Evolutionary conservation across 2,797 vertebrate species (phyloP).

Genomic region (Sebastes steindachneri): DNA sequence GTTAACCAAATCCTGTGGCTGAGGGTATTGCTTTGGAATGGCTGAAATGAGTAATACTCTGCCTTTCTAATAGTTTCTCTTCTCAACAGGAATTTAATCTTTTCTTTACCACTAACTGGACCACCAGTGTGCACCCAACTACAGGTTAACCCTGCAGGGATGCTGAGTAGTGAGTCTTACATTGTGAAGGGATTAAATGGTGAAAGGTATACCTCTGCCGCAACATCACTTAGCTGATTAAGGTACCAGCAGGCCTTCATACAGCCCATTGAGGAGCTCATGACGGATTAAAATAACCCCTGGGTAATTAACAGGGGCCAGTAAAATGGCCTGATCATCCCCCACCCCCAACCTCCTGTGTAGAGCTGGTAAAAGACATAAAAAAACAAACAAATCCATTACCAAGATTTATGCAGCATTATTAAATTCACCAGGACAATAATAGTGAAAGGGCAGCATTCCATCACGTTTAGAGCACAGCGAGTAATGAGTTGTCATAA

Average conservation of each 20-base stretch:
- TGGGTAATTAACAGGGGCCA: constrained; percentile 67
- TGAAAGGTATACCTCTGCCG: constrained; percentile 57
- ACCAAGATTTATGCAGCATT: constrained; percentile 71
- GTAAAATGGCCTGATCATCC: constrained; percentile 61
- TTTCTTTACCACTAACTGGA: neutral
- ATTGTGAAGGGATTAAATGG: constrained; percentile 59
- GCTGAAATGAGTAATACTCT: neutral
- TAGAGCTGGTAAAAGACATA: constrained; percentile 56
- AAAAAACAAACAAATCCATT: constrained; percentile 80
- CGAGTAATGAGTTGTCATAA: constrained; percentile 71
- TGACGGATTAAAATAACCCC: constrained; percentile 74
- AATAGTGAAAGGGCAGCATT: constrained; percentile 74
- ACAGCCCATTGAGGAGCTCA: constrained; percentile 69
- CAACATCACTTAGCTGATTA: constrained; percentile 76
- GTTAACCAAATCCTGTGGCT: too few species aligned
- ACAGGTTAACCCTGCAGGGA: constrained; percentile 15
- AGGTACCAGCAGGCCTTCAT: constrained; percentile 52
- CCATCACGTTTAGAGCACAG: constrained; percentile 67
- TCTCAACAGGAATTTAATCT: neutral
- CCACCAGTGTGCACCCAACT: neutral
- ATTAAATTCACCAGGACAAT: constrained; percentile 69
- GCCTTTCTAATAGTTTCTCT: neutral
- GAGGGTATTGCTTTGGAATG: neutral
- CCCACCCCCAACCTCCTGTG: constrained; percentile 28
- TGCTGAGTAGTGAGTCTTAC: constrained; percentile 20